Percentiles rank a stretch among this genome's conserved stretches.
phyloP scores from a whole-genome alignment of 1,140 invertebrate genomes.

The Lineus longissimus region DNA sequence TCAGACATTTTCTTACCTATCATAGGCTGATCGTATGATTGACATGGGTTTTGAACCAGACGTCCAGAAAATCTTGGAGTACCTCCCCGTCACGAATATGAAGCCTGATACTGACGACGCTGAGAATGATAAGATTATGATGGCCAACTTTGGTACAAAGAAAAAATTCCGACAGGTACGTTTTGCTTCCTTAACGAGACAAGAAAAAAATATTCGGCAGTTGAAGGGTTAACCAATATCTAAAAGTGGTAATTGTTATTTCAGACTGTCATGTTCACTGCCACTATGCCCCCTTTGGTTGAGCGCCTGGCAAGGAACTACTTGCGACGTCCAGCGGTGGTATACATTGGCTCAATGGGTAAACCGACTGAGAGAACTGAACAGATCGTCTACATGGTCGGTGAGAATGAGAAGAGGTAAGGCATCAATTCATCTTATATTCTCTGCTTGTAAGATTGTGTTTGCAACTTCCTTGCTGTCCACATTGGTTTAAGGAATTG shows the following conservation, averaged over 20 bases:
- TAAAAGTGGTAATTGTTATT: no score
- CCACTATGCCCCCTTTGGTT: constrained; percentile 98
- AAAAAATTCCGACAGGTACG: constrained; percentile 89
- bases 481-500: no score
- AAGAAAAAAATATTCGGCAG: constrained; percentile 8
- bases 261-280: constrained; percentile 99
- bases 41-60: constrained; percentile 99
- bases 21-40: constrained; percentile 93
- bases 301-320: constrained; percentile 94
- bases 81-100: constrained; percentile 96
- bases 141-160: constrained; percentile 86
- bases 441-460: neutral
- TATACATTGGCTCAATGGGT: constrained; percentile 97
- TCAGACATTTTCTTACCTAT: no score
- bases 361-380: constrained; percentile 97
- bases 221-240: neutral
- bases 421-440: neutral
- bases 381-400: constrained; percentile 94
- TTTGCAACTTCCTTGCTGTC: constrained; percentile 24
- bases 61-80: constrained; percentile 96
- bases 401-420: constrained; percentile 82
- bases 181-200: no score
- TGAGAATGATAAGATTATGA: constrained; percentile 86
- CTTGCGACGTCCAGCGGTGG: constrained; percentile 89
- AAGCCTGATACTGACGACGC: constrained; percentile 99